Evolutionary conservation across 2,888 invertebrate genomes (phyloP).

Genomic region (Cheilosia variabilis): DNA sequence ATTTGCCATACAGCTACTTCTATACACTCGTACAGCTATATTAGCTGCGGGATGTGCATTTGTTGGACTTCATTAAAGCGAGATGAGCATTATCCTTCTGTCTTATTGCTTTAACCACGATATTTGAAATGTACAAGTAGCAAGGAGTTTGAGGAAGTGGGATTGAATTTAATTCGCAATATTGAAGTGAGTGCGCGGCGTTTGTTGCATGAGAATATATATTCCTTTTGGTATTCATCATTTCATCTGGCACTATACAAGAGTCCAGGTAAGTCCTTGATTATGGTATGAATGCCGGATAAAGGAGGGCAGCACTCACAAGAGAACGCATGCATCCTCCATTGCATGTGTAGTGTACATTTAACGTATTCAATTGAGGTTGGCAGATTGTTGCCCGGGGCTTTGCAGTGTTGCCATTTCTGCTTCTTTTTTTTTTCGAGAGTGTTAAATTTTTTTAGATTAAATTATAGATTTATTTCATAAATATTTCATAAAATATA

Average conservation of each 20-base stretch:
- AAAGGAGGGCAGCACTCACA: background rate
- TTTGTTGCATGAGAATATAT: background rate
- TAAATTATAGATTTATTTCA: too few relatives aligned
- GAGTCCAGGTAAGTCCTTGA: constrained; percentile 52
- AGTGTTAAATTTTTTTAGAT: too few relatives aligned
- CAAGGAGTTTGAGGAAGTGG: background rate
- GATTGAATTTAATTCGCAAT: constrained; percentile 69
- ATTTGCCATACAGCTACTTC: constrained; percentile 19
- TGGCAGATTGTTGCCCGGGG: constrained; percentile 3
- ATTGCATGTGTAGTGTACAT: constrained; percentile 7
- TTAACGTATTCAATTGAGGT: constrained; percentile 47
- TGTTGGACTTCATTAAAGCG: constrained; percentile 69
- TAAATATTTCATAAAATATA: too few relatives aligned
- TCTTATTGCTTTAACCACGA: background rate
- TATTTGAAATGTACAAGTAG: background rate
- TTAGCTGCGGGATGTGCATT: constrained; percentile 60
- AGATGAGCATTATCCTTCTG: constrained; percentile 8
- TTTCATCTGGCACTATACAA: constrained; percentile 15
- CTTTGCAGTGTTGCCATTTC: constrained; percentile 36
- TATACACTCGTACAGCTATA: constrained; percentile 12
- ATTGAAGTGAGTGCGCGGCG: constrained; percentile 49
- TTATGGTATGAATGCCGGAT: constrained; percentile 49
- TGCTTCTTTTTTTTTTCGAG: too few relatives aligned
- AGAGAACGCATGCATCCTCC: constrained; percentile 27
- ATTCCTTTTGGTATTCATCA: constrained; percentile 17